Base-by-base conservation (phyloP, 2,113 vertebrate species). In the Abramis brama region DNA sequence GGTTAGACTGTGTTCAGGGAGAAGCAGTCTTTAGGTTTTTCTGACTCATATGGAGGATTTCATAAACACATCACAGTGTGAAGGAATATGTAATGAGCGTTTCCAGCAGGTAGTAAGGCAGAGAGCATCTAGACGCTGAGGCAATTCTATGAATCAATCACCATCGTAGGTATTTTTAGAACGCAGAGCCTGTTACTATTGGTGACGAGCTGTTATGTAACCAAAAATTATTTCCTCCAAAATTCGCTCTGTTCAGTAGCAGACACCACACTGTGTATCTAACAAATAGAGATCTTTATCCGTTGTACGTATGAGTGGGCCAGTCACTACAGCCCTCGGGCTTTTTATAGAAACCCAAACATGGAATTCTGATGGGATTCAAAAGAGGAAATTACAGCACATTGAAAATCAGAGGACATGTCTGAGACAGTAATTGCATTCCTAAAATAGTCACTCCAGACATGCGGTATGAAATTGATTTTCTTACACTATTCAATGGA, bases 161-260 rank as follows among this genome's bases (percentile, higher is more conserved):
- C 84, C 84, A 12, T 11, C 21, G 4, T 68, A 68, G 52, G 7
- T 92, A 91, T 93, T 92, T 92, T 91, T 93, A 93, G 91, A 89
- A 70, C 43, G 55, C 7, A 19, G 52, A 52, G 76, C 11, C 80
- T 0, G 90, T 91, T 91, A 83, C 89, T 90, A 92, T 79, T 87
- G 91, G 91, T 89, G 88, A 92, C 89, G 55, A 77, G 36, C 45
- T 50, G 15, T 92, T 91, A 87, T 85, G 47, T 62, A 90, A 91
- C 62, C 27, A 10, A 43, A 10, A 52, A 30, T 17, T 59, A 86
- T 86, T 86, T 89, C 64, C 79, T 85, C n/a, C 25, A 70, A 68
- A 1, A 1, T 83, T 83, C 60, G 27, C 52, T 81, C 70, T 64
- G 45, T 25, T 55, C 30, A 74, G 68, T 23, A 21, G 47, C 59